These are phyloP conservation scores for Spilarctia lutea DNA, from an alignment of 2,888 invertebrate species.

Conservation along the genomic window DNA sequence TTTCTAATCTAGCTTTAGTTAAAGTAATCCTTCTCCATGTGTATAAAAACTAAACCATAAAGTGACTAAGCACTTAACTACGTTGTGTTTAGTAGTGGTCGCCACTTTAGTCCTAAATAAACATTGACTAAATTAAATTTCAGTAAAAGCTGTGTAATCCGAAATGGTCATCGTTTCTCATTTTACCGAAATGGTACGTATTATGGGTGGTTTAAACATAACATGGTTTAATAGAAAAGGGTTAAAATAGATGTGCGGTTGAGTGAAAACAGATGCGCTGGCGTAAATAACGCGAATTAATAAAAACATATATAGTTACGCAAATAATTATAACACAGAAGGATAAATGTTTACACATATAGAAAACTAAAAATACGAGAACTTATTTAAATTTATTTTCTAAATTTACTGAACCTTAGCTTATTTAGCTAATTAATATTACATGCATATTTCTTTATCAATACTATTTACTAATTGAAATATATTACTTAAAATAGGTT, in stretches of 20 bases:
- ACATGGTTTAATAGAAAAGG: neutral
- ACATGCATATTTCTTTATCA: too few species aligned
- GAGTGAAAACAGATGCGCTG: neutral
- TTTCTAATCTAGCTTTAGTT: neutral
- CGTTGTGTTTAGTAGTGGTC: slow-evolving; percentile 14
- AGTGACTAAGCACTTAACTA: slow-evolving; percentile 14
- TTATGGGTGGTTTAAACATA: neutral
- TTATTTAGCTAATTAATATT: too few species aligned
- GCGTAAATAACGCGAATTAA: too few species aligned
- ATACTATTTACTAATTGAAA: too few species aligned
- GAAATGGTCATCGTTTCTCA: slow-evolving; percentile 17
- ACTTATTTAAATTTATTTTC: too few species aligned
- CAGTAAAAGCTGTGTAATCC: slow-evolving; percentile 30
- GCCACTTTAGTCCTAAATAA: slow-evolving; percentile 39
- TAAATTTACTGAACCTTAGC: too few species aligned
- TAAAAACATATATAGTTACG: too few species aligned
- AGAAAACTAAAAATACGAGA: too few species aligned
- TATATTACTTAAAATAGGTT: too few species aligned
- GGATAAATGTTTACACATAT: too few species aligned
- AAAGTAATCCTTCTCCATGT: neutral
- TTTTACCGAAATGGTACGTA: slow-evolving; percentile 16
- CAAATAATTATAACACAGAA: too few species aligned
- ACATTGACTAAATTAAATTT: slow-evolving; percentile 38
- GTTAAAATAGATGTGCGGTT: neutral
- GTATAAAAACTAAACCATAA: slow-evolving; percentile 16